A percentile compares a stretch with the other conserved stretches of the same genome.
phyloP scores from a whole-genome alignment of 2,113 vertebrate genomes.

The Heterocephalus glaber region DNA sequence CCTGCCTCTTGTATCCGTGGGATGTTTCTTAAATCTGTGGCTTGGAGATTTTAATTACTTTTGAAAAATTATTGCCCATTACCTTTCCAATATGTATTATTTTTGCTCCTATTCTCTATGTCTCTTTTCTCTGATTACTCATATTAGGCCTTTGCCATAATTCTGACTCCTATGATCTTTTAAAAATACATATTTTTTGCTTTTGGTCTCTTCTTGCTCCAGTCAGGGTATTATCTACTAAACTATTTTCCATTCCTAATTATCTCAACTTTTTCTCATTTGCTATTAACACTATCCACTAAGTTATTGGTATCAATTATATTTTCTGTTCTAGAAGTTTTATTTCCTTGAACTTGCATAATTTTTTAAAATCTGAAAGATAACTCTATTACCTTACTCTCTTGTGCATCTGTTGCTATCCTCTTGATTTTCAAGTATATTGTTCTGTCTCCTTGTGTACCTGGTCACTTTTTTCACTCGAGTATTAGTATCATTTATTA shows the following conservation, averaged over 20 bases:
- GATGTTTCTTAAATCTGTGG: not conserved
- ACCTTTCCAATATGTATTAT: not conserved
- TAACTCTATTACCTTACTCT: not conserved
- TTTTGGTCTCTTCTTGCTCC: not conserved
- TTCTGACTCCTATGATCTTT: not conserved
- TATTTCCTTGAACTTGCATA: not conserved
- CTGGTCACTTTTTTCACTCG: conserved; percentile 6
- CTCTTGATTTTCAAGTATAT: conserved; percentile 36
- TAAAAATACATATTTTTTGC: not conserved
- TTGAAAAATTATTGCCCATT: not conserved
- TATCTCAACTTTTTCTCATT: not conserved
- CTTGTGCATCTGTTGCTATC: not conserved
- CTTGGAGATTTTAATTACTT: not conserved
- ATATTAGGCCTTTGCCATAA: not conserved
- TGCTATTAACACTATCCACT: not conserved
- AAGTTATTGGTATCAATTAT: not conserved
- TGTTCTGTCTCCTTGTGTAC: not conserved
- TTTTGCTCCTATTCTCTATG: not conserved
- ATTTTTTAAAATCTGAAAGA: not conserved
- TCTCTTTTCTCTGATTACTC: not conserved
- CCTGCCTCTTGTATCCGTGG: not conserved
- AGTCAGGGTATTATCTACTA: not conserved
- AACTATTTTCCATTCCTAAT: not conserved
- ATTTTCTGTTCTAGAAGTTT: not conserved
- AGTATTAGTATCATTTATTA: not conserved